Conservation (phyloP, 1,140 invertebrate genomes). For the Zaprionus kolodkinae region DNA sequence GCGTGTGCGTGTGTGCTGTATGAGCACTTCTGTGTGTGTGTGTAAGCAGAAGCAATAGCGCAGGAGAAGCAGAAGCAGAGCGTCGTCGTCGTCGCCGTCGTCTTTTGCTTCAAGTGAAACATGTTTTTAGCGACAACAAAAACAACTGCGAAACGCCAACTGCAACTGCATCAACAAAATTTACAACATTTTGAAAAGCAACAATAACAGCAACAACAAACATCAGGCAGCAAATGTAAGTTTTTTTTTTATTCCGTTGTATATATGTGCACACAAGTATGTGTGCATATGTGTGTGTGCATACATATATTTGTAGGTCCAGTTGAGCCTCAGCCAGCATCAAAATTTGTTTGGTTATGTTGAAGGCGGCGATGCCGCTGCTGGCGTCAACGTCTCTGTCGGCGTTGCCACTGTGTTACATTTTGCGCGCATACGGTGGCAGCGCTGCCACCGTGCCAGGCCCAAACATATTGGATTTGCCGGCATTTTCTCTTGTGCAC, state of each 20-base stretch:
- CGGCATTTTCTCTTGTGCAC: constrained; percentile 51
- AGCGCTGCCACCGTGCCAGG: constrained; percentile 26
- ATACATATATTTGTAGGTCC: constrained; percentile 9
- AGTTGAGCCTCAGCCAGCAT: constrained; percentile 28
- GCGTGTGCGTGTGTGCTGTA: constrained; percentile 5
- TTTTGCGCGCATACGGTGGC: constrained; percentile 42
- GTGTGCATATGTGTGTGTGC: neutral
- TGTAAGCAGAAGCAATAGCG: constrained; percentile 20
- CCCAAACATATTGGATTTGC: constrained; percentile 52
- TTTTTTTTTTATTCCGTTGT: neutral
- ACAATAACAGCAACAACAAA: constrained; percentile 9
- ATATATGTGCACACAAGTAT: constrained; percentile 5
- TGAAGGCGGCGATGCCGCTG: constrained; percentile 43
- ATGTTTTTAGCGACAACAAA: constrained; percentile 47
- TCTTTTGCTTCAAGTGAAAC: constrained; percentile 46
- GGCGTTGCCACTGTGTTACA: constrained; percentile 55
- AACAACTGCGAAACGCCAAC: constrained; percentile 16
- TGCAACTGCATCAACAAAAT: constrained; percentile 15
- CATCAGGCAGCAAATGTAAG: constrained; percentile 43
- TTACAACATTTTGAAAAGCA: constrained; percentile 23
- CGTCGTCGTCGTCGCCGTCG: constrained; percentile 13
- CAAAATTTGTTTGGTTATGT: constrained; percentile 58
- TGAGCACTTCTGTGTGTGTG: constrained; percentile 17
- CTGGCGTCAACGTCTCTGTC: constrained; percentile 48
- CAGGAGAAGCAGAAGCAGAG: constrained; percentile 16